Evolutionary conservation across 37 sponge, comb jelly and placozoan genomes (phyloP).

Genomic region (Spongilla lacustris): DNA sequence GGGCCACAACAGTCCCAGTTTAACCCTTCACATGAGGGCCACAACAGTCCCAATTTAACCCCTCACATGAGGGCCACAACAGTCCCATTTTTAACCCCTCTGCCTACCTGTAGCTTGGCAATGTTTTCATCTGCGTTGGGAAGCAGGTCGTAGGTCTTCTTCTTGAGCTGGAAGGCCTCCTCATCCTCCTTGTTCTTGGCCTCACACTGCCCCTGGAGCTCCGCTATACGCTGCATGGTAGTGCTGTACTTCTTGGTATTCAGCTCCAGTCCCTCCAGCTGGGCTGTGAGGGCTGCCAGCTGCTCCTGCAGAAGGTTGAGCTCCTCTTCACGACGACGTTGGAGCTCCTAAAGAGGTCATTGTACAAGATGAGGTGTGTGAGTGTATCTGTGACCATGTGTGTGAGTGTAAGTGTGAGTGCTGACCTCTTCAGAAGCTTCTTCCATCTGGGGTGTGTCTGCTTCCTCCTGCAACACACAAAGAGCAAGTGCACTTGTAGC

Average conservation of each 20-base stretch:
- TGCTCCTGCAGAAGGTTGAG: conserved; percentile 63
- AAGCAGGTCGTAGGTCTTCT: conserved; percentile 80
- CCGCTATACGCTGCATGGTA: conserved; percentile 52
- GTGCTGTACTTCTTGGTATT: conserved; percentile 76
- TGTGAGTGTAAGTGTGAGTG: neutral
- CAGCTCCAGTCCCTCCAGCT: conserved; percentile 80
- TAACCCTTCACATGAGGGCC: neutral
- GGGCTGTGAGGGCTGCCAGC: conserved; percentile 58
- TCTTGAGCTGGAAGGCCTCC: conserved; percentile 79
- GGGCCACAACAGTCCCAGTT: neutral
- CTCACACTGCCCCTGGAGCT: conserved; percentile 38
- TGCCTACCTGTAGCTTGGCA: conserved; percentile 60
- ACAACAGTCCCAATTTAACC: neutral
- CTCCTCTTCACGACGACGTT: conserved; percentile 82
- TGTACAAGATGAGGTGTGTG: neutral
- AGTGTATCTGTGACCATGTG: neutral
- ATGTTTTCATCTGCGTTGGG: conserved; percentile 92
- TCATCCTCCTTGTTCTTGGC: conserved; percentile 71
- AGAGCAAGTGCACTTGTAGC: neutral
- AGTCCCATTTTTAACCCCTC: neutral
- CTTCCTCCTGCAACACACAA: conserved; percentile 40
- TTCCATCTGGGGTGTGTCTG: conserved; percentile 32
- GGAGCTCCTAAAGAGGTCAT: conserved; percentile 53
- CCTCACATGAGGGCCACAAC: neutral
- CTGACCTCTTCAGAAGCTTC: conserved; percentile 58